Evolutionary conservation across 1,140 invertebrate species (phyloP).

Genomic region (Drosophila melanogaster): DNA sequence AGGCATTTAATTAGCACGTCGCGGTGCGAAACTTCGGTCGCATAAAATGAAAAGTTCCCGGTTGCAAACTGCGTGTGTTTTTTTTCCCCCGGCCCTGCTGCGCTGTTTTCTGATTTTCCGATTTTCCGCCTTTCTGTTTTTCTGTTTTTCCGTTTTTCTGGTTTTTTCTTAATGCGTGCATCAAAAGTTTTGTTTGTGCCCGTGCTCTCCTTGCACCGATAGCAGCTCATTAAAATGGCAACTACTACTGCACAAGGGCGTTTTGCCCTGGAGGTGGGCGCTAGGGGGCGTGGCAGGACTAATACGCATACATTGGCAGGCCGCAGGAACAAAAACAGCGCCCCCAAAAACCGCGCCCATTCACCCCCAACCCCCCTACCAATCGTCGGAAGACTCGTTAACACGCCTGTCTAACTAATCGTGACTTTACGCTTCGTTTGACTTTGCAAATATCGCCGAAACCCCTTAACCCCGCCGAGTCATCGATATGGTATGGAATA

Average conservation of each 20-base stretch:
- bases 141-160: slow-evolving; percentile 30
- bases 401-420: slow-evolving; percentile 84
- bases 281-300: slow-evolving; percentile 27
- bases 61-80: slow-evolving; percentile 15
- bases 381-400: slow-evolving; percentile 59
- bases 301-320: slow-evolving; percentile 58
- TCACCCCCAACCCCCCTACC: not conserved
- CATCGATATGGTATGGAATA: slow-evolving; percentile 58
- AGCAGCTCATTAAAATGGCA: slow-evolving; percentile 77
- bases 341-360: not conserved
- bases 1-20: slow-evolving; percentile 82
- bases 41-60: slow-evolving; percentile 67
- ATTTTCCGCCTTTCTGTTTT: slow-evolving; percentile 30
- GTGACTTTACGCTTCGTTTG: slow-evolving; percentile 84
- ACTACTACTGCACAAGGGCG: slow-evolving; percentile 44
- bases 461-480: slow-evolving; percentile 35
- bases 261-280: not conserved
- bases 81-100: slow-evolving; percentile 1
- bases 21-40: slow-evolving; percentile 62
- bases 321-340: slow-evolving; percentile 43
- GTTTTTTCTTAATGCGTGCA: slow-evolving; percentile 61
- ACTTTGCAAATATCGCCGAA: slow-evolving; percentile 82
- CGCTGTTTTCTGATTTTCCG: slow-evolving; percentile 15
- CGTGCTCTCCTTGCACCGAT: slow-evolving; percentile 41
- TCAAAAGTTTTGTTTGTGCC: slow-evolving; percentile 74